Conservation (phyloP, 2,113 vertebrate species). For the Pandion haliaetus region DNA sequence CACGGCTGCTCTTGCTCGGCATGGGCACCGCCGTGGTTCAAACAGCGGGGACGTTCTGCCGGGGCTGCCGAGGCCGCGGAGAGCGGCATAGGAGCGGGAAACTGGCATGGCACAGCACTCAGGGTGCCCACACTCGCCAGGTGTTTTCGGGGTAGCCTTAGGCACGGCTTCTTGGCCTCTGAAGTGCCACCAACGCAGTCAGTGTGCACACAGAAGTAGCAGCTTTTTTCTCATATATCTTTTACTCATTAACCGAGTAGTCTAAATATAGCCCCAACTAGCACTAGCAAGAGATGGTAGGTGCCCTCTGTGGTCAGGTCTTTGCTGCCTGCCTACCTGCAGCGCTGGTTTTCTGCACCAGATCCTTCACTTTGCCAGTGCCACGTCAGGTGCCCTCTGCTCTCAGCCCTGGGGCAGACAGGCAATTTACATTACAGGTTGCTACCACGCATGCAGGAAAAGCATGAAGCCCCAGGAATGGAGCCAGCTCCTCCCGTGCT, state of each 20-base stretch:
- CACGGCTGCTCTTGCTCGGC: rapidly evolving
- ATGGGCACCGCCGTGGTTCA: rapidly evolving
- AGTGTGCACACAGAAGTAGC: background rate
- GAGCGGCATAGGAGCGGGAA: background rate
- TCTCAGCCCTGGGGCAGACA: rapidly evolving
- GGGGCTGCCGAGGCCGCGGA: rapidly evolving
- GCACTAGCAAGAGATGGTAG: background rate
- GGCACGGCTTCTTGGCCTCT: background rate
- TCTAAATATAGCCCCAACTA: background rate
- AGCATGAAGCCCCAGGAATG: background rate
- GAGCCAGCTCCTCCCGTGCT: background rate
- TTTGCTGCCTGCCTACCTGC: background rate
- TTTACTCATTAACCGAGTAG: constrained; percentile 1
- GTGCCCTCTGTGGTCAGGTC: background rate
- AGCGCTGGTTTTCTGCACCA: background rate
- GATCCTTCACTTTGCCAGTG: background rate
- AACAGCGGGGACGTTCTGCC: background rate
- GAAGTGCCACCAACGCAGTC: background rate
- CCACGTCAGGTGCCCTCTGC: background rate
- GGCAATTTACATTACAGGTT: background rate
- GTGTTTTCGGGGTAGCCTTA: background rate
- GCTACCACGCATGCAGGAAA: background rate
- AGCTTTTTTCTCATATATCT: background rate
- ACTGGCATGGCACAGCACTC: background rate
- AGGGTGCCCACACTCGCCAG: rapidly evolving